Evolutionary conservation across 1,140 invertebrate species (phyloP), one percentile per base, ranked within the genome.

Genomic region (Trachymyrmex septentrionalis): DNA sequence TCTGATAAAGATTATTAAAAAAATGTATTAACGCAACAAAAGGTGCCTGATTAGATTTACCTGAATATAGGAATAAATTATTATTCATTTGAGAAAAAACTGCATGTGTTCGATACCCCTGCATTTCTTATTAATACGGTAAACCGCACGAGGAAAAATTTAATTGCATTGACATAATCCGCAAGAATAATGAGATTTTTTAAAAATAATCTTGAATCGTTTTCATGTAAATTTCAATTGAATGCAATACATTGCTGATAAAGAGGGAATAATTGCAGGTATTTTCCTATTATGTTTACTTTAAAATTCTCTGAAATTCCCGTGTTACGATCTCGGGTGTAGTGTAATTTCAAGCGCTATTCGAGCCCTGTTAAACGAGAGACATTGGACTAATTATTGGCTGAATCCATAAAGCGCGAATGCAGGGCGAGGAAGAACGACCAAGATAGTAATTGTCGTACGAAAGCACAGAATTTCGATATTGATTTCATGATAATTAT

Each of bases 401-500:
- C 7, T 44, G 24, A 19, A 63, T 24, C 9, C 14, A 16, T 67
- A 12, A 53, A 27, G 27, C 9, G 10, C 9, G n/a, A 67, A 21
- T 9, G 61, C 27, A 53, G 50, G 48, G 21, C 10, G 44, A 12
- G 38, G 6, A 14, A 59, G 10, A 63, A 14, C 30, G 9, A 30
- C 0, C 27, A 16, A 38, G 81, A 38, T 75, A 53, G 38, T 9
- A 38, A 85, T 63, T n/a, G 57, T 76, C 12, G 27, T 44, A 55
- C 24, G 57, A 75, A 38, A 84, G 27, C 24, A 27, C 9, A 61
- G 57, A 73, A 63, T 76, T 71, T 75, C 34, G 38, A 24, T 61
- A 61, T 38, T 38, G 14, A 30, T 61, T 85, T 48, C 64, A 27
- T 2, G 50, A n/a, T 85, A 86, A 88, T 89, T 89, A 76, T 84